phyloP scores from a whole-genome alignment of 2,888 invertebrate genomes.

The Orthosia gracilis region DNA sequence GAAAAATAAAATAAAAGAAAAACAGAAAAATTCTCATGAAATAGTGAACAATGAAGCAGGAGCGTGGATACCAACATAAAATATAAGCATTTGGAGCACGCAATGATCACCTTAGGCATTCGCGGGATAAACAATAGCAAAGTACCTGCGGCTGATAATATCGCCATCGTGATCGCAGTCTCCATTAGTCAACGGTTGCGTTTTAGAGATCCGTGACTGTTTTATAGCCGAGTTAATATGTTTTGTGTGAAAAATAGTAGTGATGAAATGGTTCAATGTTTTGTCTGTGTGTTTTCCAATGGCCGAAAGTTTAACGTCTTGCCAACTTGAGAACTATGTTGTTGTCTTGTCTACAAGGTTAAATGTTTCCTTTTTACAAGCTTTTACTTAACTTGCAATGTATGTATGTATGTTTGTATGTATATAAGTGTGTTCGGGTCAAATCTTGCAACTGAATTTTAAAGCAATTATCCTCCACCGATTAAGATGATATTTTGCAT shows the following conservation, averaged over 20 bases:
- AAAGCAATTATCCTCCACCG: too few species aligned
- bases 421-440: too few species aligned
- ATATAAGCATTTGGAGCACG: slow-evolving; percentile 79
- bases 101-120: slow-evolving; percentile 81
- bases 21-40: slow-evolving; percentile 58
- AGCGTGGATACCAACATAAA: slow-evolving; percentile 71
- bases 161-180: slow-evolving; percentile 74
- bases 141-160: slow-evolving; percentile 73
- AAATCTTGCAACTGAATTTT: too few species aligned
- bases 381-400: too few species aligned
- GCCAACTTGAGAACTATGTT: background rate
- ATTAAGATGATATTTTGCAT: too few species aligned
- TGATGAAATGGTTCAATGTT: too few species aligned
- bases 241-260: background rate
- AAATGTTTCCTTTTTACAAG: too few species aligned
- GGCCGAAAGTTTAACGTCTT: background rate
- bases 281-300: too few species aligned
- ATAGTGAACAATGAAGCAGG: slow-evolving; percentile 64
- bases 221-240: background rate
- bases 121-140: slow-evolving; percentile 79
- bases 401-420: too few species aligned
- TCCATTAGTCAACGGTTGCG: slow-evolving; percentile 65
- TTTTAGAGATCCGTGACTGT: slow-evolving; percentile 38
- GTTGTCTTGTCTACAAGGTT: background rate
- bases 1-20: slow-evolving; percentile 50